A percentile compares a stretch with the other conserved stretches of the same genome.
Conservation (phyloP, 2,888 invertebrate species). For the Volucella zonaria region DNA sequence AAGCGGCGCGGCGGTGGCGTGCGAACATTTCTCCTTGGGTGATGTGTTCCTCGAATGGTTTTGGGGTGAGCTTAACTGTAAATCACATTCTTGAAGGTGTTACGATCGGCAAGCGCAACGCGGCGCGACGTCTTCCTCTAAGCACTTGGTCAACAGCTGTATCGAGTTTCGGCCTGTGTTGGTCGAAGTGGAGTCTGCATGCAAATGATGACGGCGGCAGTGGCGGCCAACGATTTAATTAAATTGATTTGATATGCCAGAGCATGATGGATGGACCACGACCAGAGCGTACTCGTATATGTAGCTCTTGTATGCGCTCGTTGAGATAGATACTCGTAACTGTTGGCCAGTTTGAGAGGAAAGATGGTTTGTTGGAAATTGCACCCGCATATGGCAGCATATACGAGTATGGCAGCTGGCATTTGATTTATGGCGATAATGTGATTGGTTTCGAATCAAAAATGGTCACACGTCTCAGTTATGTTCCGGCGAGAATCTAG, state of each 20-base stretch:
- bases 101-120: conserved; percentile 18
- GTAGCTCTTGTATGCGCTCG: neutral
- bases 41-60: conserved; percentile 63
- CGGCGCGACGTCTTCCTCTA: conserved; percentile 32
- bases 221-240: conserved; percentile 70
- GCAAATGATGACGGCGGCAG: conserved; percentile 26
- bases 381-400: conserved; percentile 70
- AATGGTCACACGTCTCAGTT: conserved; percentile 67
- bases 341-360: conserved; percentile 38
- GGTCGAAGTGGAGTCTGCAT: conserved; percentile 14
- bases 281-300: conserved; percentile 14
- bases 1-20: conserved; percentile 49
- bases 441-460: conserved; percentile 63
- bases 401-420: neutral
- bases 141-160: conserved; percentile 69
- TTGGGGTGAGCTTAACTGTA: conserved; percentile 71
- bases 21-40: conserved; percentile 64
- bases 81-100: conserved; percentile 74
- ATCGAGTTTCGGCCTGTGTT: conserved; percentile 20
- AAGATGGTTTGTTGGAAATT: conserved; percentile 30
- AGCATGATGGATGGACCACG: conserved; percentile 70
- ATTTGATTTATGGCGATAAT: conserved; percentile 73
- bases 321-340: conserved; percentile 27
- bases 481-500: conserved; percentile 60
- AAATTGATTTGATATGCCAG: conserved; percentile 72